Evolutionary conservation across 2,113 vertebrate genomes (phyloP).

Genomic region (Epinephelus moara): DNA sequence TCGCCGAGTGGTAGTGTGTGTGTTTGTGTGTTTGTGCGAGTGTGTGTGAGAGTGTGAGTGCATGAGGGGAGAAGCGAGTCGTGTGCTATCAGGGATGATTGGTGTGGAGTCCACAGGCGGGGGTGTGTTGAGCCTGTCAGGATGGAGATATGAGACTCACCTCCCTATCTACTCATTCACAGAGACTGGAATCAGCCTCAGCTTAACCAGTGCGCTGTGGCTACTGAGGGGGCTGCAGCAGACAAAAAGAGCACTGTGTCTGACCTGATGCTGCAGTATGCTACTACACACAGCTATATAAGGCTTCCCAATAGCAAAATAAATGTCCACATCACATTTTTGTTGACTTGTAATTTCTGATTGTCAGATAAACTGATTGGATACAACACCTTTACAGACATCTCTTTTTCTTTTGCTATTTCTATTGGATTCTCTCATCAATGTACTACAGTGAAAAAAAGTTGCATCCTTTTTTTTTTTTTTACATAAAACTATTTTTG

Average conservation of each 20-base stretch:
- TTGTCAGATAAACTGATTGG: neutral
- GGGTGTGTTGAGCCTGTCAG: constrained; percentile 72
- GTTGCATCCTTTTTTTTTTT: too few species aligned
- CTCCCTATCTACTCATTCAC: constrained; percentile 71
- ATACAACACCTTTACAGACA: too few species aligned
- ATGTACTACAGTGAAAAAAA: neutral
- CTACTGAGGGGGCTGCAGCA: constrained; percentile 55
- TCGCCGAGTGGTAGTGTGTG: constrained; percentile 23
- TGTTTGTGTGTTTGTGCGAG: constrained; percentile 20
- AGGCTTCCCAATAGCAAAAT: neutral
- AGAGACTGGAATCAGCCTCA: constrained; percentile 64
- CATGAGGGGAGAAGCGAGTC: constrained; percentile 49
- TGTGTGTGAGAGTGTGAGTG: constrained; percentile 28
- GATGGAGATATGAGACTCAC: constrained; percentile 74
- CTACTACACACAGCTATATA: neutral
- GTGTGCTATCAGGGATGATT: constrained; percentile 70
- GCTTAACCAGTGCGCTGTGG: constrained; percentile 54
- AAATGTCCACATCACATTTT: neutral
- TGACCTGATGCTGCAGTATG: constrained; percentile 46
- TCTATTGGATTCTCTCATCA: neutral
- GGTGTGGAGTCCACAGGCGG: constrained; percentile 71
- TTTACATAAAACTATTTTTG: neutral
- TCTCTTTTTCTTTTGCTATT: neutral
- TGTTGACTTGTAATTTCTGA: neutral
- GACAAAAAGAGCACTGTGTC: constrained; percentile 32